phyloP scores from a whole-genome alignment of 2,888 invertebrate genomes.

The Cheilosia scutellata region DNA sequence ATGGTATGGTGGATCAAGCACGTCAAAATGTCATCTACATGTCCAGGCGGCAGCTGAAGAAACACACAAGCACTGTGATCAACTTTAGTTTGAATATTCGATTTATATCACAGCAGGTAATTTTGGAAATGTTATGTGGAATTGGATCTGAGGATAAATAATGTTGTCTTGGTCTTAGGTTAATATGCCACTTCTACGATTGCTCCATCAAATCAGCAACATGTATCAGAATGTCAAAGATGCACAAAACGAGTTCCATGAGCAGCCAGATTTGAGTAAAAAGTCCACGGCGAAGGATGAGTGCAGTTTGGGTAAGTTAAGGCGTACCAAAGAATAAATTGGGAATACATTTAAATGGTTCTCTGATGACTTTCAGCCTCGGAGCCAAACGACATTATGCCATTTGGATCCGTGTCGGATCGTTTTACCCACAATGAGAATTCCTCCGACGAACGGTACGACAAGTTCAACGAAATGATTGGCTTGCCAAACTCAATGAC shows the following conservation, averaged over 20 bases:
- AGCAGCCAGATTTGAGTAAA: constrained; percentile 85
- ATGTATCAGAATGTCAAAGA: constrained; percentile 99
- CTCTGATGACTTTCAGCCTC: constrained; percentile 79
- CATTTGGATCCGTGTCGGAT: constrained; percentile 82
- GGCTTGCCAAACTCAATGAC: constrained; percentile 79
- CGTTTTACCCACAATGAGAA: constrained; percentile 82
- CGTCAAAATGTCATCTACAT: constrained; percentile 94
- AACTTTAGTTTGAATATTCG: constrained; percentile 95
- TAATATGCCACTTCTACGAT: constrained; percentile 96
- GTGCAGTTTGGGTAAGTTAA: constrained; percentile 86
- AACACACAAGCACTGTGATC: constrained; percentile 95
- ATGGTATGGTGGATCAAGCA: constrained; percentile 94
- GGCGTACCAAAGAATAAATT: not conserved
- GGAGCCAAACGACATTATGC: constrained; percentile 83
- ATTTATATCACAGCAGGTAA: constrained; percentile 95
- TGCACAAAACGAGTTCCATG: constrained; percentile 94
- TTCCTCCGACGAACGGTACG: constrained; percentile 83
- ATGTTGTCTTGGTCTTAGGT: constrained; percentile 85
- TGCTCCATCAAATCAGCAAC: constrained; percentile 97
- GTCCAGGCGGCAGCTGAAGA: constrained; percentile 93
- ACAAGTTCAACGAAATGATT: constrained; percentile 83
- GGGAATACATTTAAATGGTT: not conserved
- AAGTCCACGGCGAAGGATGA: constrained; percentile 86
- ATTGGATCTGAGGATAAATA: too few species aligned
- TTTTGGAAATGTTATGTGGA: not conserved